These are phyloP conservation scores for Tetranychus cinnabarinus DNA, from an alignment of 1,140 invertebrate genomes.

Conservation along the genomic window DNA sequence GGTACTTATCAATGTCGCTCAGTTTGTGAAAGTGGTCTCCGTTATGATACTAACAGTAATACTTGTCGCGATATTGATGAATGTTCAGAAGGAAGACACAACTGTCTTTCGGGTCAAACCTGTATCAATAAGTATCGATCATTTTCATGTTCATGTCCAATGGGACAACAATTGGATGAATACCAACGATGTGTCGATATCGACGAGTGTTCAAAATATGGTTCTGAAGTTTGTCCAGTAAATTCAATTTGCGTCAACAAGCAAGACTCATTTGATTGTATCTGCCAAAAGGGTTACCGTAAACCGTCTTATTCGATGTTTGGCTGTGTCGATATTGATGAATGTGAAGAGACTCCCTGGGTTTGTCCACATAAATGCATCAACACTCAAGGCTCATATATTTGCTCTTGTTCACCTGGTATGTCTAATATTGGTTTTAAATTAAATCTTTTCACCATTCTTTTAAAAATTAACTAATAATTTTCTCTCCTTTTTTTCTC, in stretches of 20 bases:
- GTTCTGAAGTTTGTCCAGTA: not conserved
- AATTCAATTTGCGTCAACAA: not conserved
- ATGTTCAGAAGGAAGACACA: conserved; percentile 42
- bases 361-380: not conserved
- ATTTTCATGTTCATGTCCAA: conserved; percentile 32
- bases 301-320: not conserved
- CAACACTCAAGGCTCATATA: not conserved
- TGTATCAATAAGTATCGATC: conserved; percentile 66
- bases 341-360: not conserved
- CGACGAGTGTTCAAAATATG: conserved; percentile 24
- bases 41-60: not conserved
- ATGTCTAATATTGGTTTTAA: not conserved
- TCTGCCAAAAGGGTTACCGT: not conserved
- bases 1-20: conserved; percentile 33
- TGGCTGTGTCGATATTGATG: not conserved
- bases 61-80: conserved; percentile 33
- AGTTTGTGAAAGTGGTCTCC: not conserved
- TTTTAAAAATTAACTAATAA: not conserved
- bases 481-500: not conserved
- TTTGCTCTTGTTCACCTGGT: not conserved
- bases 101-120: conserved; percentile 48
- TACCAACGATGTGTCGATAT: conserved; percentile 27
- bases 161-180: not conserved
- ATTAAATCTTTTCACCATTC: too few relatives aligned
- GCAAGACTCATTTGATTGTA: not conserved